A percentile compares a stretch with the other conserved stretches of the same genome.
Conservation (phyloP, 1,140 invertebrate species). For the Centruroides vittatus region DNA sequence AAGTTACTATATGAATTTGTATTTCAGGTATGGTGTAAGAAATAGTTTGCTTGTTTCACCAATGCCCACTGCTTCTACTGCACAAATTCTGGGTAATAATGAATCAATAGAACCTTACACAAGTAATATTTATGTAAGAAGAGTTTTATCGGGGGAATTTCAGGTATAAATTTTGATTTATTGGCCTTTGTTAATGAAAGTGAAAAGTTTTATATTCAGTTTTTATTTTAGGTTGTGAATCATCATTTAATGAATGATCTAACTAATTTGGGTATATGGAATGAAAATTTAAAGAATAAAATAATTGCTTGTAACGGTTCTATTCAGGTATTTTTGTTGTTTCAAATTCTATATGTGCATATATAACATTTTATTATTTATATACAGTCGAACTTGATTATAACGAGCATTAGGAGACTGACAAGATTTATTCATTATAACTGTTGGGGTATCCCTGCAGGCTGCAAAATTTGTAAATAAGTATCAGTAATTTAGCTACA, state of each 20-base stretch:
- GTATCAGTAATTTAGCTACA: no score
- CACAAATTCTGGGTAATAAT: conserved; percentile 98
- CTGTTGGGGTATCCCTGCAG: no score
- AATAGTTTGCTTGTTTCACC: conserved; percentile 92
- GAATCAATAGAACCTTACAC: conserved; percentile 98
- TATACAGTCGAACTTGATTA: no score
- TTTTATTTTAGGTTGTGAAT: conserved; percentile 69
- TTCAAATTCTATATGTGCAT: not conserved
- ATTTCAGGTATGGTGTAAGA: conserved; percentile 57
- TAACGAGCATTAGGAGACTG: no score
- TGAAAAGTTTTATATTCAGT: not conserved
- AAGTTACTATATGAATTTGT: not conserved
- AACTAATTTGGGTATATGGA: conserved; percentile 80
- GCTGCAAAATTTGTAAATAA: no score
- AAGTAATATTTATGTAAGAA: conserved; percentile 86
- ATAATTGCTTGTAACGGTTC: conserved; percentile 87
- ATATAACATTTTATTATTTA: no score
- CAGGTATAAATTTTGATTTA: conserved; percentile 33
- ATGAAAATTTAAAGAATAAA: conserved; percentile 90
- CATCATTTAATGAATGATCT: conserved; percentile 89
- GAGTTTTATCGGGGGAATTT: conserved; percentile 83
- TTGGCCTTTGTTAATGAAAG: not conserved
- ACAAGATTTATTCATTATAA: no score
- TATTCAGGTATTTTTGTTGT: conserved; percentile 44
- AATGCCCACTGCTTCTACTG: conserved; percentile 98